Evolutionary conservation across 92 coral and sea anemone genomes (phyloP), one percentile per base, ranked within the genome.

Genomic region (Phenganax marumi): DNA sequence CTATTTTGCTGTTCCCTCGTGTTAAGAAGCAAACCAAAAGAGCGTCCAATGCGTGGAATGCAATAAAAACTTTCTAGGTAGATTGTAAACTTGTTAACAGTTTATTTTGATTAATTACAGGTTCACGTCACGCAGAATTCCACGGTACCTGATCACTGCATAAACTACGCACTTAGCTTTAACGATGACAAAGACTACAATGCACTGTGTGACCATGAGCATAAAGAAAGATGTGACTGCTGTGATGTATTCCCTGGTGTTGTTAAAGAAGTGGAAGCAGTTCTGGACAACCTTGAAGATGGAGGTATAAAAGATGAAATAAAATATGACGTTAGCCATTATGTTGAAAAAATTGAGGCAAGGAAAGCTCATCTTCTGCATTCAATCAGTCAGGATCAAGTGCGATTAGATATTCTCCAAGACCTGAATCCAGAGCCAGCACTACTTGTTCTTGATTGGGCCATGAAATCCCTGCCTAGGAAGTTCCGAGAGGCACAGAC

Each of bases 401-500:
- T 60, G 14, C 80, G 80, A 18, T 23, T 74, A 43, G 80, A 74
- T 22, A 23, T 74, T 22, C 17, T 74, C 55, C 47, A 50, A 12
- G 13, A 14, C 13, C 56, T 72, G 52, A 52, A 47, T 19, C 25
- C 12, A 12, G 48, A 22, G 14, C 46, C 61, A 43, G 25, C 52
- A 50, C 53, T 73, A 19, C 53, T 73, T 73, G 69, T 73, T 24
- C 79, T 74, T 10, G 80, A 74, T 22, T 74, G 80, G 80, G 68
- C 80, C 52, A 74, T 74, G 80, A 74, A 47, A 58, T 74, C 46
- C 80, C 47, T 74, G 19, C 80, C 80, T 8, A 74, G 62, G 52
- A 50, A 75, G 80, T 75, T 11, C 12, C 21, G 80, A 3, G 78
- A 73, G 56, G 48, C 50, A 16, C 78, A 73, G 56, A 8, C 77